Percentiles rank a stretch among this genome's conserved stretches.
Conservation (phyloP, 2,797 vertebrate species). For the Lycodopsis pacificus region DNA sequence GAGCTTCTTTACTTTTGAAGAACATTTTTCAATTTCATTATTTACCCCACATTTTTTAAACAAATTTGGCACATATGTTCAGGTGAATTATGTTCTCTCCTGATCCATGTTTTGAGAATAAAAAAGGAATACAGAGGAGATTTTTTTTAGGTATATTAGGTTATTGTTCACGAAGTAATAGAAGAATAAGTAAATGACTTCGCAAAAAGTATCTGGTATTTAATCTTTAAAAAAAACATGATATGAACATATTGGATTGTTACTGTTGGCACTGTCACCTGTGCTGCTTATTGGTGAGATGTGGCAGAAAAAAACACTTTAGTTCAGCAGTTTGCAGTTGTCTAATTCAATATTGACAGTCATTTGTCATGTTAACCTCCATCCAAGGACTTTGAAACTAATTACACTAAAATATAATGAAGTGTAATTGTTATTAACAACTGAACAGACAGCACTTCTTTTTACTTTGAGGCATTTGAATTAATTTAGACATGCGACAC, state of each 20-base stretch:
- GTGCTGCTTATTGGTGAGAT: constrained; percentile 27
- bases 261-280: constrained; percentile 16
- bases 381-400: constrained; percentile 72
- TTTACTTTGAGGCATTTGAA: constrained; percentile 42
- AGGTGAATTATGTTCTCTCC: not conserved
- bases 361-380: constrained; percentile 73
- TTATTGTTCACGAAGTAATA: not conserved
- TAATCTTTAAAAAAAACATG: too few species aligned
- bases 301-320: constrained; percentile 35
- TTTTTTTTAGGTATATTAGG: not conserved
- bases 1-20: not conserved
- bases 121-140: not conserved
- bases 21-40: not conserved
- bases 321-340: constrained; percentile 53
- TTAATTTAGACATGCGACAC: constrained; percentile 40
- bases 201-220: not conserved
- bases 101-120: not conserved
- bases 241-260: not conserved
- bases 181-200: not conserved
- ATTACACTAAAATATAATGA: constrained; percentile 71
- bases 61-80: not conserved
- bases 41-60: too few species aligned
- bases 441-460: constrained; percentile 45
- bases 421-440: constrained; percentile 70
- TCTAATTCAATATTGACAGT: constrained; percentile 62